Conservation (phyloP, 2,888 invertebrate genomes). For the Pachydiplax longipennis region DNA sequence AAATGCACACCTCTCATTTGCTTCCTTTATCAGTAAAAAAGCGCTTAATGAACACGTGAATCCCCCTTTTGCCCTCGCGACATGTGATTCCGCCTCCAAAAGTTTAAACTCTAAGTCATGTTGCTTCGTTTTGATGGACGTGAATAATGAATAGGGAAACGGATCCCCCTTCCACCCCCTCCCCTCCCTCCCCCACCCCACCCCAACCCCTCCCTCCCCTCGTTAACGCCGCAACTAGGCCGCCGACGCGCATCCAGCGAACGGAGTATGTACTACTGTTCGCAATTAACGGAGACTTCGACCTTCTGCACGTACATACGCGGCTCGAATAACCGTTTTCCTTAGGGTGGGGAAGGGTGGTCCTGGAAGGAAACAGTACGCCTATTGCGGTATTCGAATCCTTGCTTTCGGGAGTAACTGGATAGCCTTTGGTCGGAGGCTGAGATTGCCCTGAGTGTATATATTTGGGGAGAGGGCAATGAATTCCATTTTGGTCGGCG, state of each 20-base stretch:
- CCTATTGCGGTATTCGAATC: constrained; percentile 17
- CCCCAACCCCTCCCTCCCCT: not conserved
- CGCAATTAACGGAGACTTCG: constrained; percentile 21
- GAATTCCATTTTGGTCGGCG: constrained; percentile 24
- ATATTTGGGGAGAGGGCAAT: not conserved
- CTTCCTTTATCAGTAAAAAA: too few species aligned
- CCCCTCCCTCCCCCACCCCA: not conserved
- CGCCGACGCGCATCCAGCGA: not conserved
- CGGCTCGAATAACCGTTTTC: not conserved
- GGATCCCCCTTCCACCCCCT: not conserved
- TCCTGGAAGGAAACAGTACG: not conserved
- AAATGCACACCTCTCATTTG: too few species aligned
- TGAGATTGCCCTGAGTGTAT: constrained; percentile 29
- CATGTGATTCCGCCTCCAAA: not conserved
- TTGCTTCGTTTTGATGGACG: not conserved
- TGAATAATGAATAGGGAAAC: not conserved
- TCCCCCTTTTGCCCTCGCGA: not conserved
- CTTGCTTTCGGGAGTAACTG: not conserved
- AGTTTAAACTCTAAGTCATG: not conserved
- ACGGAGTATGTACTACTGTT: constrained; percentile 7
- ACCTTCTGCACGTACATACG: not conserved
- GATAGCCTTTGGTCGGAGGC: constrained; percentile 34
- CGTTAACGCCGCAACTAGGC: constrained; percentile 31
- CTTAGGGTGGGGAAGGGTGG: not conserved
- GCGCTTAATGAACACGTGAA: too few species aligned